Percentiles rank a stretch among this genome's conserved stretches.
Evolutionary conservation across 2,888 invertebrate genomes (phyloP).

Genomic region (Aleiodes leptofemur): DNA sequence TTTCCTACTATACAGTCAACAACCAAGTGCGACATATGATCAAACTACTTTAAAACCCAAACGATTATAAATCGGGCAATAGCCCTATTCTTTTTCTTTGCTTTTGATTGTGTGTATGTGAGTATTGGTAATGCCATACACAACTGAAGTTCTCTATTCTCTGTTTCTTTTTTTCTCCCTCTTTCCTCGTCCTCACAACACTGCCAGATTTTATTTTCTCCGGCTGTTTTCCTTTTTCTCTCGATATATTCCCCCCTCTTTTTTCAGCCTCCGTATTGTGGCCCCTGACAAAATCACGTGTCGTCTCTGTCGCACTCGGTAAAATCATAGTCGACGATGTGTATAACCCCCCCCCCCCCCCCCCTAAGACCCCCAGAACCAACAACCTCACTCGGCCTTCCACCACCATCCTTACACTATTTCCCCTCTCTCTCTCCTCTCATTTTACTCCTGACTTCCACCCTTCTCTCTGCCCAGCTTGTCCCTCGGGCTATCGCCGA

Average conservation of each 20-base stretch:
- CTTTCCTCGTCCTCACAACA: slow-evolving; percentile 12
- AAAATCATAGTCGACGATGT: slow-evolving; percentile 15
- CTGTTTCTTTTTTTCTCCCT: not conserved
- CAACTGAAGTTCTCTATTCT: not conserved
- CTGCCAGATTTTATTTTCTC: slow-evolving; percentile 35
- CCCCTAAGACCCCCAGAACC: slow-evolving; percentile 13
- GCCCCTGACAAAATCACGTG: not conserved
- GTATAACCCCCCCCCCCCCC: slow-evolving; percentile 16
- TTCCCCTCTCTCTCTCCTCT: slow-evolving; percentile 29
- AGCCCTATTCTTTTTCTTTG: slow-evolving; percentile 35
- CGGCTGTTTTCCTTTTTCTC: slow-evolving; percentile 18
- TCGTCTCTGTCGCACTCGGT: slow-evolving; percentile 21
- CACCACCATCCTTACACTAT: slow-evolving; percentile 23
- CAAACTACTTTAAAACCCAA: not conserved
- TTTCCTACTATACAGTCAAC: too few relatives aligned
- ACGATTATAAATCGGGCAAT: slow-evolving; percentile 32
- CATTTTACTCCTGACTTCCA: slow-evolving; percentile 14
- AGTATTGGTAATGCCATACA: slow-evolving; percentile 32
- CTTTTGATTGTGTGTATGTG: slow-evolving; percentile 5
- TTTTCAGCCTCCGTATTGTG: not conserved
- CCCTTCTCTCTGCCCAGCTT: slow-evolving; percentile 41
- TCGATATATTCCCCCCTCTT: slow-evolving; percentile 12
- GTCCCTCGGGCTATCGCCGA: slow-evolving; percentile 35
- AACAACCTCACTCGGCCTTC: slow-evolving; percentile 33
- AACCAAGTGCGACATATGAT: too few relatives aligned